Evolutionary conservation across 2,888 invertebrate genomes (phyloP).

Genomic region (Strigamia maritima): DNA sequence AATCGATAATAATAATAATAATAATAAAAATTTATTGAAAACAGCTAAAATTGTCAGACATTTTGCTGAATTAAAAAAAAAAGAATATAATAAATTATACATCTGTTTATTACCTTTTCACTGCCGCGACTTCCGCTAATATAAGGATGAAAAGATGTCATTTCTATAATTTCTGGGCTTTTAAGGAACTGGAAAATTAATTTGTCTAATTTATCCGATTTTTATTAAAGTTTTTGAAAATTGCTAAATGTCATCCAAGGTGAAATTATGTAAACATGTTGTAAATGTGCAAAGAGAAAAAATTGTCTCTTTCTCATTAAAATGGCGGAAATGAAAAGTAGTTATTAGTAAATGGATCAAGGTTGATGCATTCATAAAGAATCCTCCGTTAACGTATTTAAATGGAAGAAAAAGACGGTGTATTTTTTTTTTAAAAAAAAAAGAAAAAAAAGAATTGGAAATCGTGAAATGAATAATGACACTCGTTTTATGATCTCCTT

Average conservation of each 20-base stretch:
- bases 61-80: too few species aligned
- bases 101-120: not conserved
- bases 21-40: not conserved
- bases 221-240: not conserved
- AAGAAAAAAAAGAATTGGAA: not conserved
- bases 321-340: slow-evolving; percentile 4
- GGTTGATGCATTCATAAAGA: not conserved
- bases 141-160: not conserved
- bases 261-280: not conserved
- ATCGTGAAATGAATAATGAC: not conserved
- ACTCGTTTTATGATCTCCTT: slow-evolving; percentile 4
- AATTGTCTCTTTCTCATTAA: not conserved
- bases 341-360: not conserved
- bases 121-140: not conserved
- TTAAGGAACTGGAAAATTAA: not conserved
- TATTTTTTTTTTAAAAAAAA: not conserved
- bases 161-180: not conserved
- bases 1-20: not conserved
- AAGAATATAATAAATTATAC: too few species aligned
- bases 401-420: not conserved
- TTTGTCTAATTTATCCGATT: too few species aligned
- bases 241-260: not conserved
- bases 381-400: not conserved
- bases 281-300: not conserved
- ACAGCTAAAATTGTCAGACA: not conserved